These are phyloP conservation scores for Etheostoma cragini DNA, from an alignment of 2,113 vertebrate species.

Conservation along the genomic window DNA sequence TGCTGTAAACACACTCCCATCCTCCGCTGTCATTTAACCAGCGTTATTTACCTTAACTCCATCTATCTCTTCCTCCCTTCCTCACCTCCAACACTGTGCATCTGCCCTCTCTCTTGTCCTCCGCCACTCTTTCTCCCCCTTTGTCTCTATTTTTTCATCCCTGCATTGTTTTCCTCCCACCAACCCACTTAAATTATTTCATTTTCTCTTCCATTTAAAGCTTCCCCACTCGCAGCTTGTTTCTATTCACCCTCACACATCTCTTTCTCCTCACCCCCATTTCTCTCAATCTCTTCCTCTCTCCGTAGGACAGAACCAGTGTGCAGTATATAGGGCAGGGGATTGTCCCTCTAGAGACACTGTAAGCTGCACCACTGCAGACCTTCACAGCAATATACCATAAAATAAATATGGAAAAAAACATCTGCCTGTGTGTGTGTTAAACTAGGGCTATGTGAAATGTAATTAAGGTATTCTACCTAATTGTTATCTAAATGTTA, in stretches of 20 bases:
- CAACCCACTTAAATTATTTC: slow-evolving; percentile 10
- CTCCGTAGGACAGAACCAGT: slow-evolving; percentile 61
- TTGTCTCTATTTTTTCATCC: neutral
- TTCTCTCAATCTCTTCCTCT: slow-evolving; percentile 21
- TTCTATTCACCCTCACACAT: neutral
- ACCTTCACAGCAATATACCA: slow-evolving; percentile 61
- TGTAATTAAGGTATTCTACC: neutral
- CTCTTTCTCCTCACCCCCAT: slow-evolving; percentile 7
- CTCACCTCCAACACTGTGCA: slow-evolving; percentile 4
- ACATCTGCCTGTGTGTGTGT: slow-evolving; percentile 13
- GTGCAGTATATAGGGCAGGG: slow-evolving; percentile 77
- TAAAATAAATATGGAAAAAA: slow-evolving; percentile 47
- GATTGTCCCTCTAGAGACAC: slow-evolving; percentile 72
- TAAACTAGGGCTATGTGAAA: slow-evolving; percentile 1
- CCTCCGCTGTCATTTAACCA: slow-evolving; percentile 44
- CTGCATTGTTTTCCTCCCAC: neutral
- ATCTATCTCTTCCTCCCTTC: slow-evolving; percentile 23
- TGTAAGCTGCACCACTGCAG: slow-evolving; percentile 72
- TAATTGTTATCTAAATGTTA: neutral
- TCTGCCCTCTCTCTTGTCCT: neutral
- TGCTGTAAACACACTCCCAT: slow-evolving; percentile 58
- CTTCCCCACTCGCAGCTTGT: neutral
- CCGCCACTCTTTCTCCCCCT: neutral
- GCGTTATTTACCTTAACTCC: slow-evolving; percentile 47
- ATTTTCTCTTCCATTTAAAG: slow-evolving; percentile 58